Percentiles rank a stretch among this genome's conserved stretches.
phyloP scores from a whole-genome alignment of 2,113 vertebrate genomes.

The Eudorcas thomsonii region DNA sequence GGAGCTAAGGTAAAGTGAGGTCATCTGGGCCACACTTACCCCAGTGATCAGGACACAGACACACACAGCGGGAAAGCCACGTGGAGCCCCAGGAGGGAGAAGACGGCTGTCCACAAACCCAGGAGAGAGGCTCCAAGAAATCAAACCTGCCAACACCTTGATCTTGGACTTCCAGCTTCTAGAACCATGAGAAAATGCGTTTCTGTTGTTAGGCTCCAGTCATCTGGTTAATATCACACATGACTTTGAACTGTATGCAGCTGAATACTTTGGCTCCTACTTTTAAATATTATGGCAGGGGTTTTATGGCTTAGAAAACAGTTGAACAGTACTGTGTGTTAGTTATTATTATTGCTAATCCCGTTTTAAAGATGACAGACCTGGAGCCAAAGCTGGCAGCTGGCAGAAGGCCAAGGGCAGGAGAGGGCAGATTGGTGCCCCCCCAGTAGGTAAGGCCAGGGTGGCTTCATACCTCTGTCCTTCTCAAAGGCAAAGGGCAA shows the following conservation, averaged over 20 bases:
- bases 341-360: background rate
- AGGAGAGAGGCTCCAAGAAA: background rate
- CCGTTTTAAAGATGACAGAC: background rate
- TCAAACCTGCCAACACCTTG: background rate
- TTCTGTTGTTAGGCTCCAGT: background rate
- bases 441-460: background rate
- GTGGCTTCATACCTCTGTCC: background rate
- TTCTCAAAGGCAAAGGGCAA: background rate
- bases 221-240: too few relatives aligned
- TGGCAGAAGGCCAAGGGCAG: background rate
- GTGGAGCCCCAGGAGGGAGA: background rate
- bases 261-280: background rate
- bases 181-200: background rate
- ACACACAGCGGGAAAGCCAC: rapidly evolving
- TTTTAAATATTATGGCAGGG: background rate
- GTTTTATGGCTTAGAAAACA: background rate
- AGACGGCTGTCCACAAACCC: background rate
- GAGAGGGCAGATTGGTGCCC: background rate
- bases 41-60: background rate
- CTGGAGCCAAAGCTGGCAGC: background rate
- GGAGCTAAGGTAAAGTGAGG: background rate
- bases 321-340: background rate
- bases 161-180: background rate
- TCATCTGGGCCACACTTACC: background rate
- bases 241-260: background rate